A percentile compares a stretch with the other conserved stretches of the same genome.
phyloP scores from a whole-genome alignment of 2,888 invertebrate genomes.

The Sminthurides aquaticus region DNA sequence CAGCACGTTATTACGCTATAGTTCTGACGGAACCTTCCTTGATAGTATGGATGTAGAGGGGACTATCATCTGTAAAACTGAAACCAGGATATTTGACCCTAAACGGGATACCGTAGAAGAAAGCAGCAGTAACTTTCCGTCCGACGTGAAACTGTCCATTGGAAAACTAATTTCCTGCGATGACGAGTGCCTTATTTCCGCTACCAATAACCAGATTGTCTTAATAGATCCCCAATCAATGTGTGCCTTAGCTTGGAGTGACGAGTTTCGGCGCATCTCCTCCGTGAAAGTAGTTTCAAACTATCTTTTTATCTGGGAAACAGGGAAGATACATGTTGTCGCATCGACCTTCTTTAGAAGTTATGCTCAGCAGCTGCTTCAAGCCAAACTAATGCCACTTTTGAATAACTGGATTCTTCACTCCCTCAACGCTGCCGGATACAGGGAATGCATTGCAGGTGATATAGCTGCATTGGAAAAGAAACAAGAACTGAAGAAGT shows the following conservation, averaged over 20 bases:
- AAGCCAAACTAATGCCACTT: conserved; percentile 30
- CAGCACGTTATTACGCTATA: conserved; percentile 25
- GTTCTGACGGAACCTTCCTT: conserved; percentile 30
- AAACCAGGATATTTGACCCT: conserved; percentile 32
- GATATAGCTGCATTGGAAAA: background rate
- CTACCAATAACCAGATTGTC: conserved; percentile 30
- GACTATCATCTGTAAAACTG: conserved; percentile 14
- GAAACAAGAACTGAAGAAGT: background rate
- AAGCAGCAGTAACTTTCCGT: background rate
- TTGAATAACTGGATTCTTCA: conserved; percentile 34
- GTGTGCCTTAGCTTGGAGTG: conserved; percentile 33
- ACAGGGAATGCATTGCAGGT: background rate
- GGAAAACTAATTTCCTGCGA: conserved; percentile 36
- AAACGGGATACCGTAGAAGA: background rate
- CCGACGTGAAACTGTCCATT: conserved; percentile 12
- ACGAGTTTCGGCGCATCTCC: conserved; percentile 35
- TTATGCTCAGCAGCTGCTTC: conserved; percentile 35
- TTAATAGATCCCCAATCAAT: conserved; percentile 31
- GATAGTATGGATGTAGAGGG: conserved; percentile 19
- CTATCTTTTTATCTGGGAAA: conserved; percentile 40
- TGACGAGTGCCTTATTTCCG: conserved; percentile 33
- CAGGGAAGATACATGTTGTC: conserved; percentile 32
- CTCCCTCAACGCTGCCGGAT: conserved; percentile 26
- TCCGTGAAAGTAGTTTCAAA: conserved; percentile 38
- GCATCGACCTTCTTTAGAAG: conserved; percentile 32